These are phyloP conservation scores for Tachypleus tridentatus DNA, from an alignment of 1,140 invertebrate species.

Conservation along the genomic window DNA sequence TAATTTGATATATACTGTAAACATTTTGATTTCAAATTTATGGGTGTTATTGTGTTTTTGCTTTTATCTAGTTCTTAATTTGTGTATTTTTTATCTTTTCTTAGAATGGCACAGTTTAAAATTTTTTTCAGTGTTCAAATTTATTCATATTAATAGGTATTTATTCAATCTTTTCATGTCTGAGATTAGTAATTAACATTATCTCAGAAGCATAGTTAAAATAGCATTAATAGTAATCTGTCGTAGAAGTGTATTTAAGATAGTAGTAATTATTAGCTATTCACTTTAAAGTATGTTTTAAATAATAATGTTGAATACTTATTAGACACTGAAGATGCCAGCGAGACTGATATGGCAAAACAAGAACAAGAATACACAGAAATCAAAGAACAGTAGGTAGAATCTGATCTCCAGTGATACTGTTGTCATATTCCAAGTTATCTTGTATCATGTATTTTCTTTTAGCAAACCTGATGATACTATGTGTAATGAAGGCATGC, in stretches of 20 bases:
- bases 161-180: background rate
- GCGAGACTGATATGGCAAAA: constrained; percentile 66
- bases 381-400: constrained; percentile 78
- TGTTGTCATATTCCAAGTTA: no score
- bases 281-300: constrained; percentile 2
- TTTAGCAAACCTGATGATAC: no score
- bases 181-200: background rate
- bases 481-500: no score
- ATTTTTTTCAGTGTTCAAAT: no score
- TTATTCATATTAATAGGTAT: no score
- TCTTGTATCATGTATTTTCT: no score
- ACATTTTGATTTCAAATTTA: no score
- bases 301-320: constrained; percentile 6
- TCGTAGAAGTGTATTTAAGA: background rate
- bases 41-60: no score
- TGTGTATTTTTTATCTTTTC: no score
- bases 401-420: background rate
- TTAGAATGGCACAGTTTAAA: no score
- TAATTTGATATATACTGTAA: no score
- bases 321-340: constrained; percentile 61
- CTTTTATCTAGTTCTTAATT: no score
- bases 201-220: background rate
- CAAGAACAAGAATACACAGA: constrained; percentile 59
- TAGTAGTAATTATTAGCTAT: constrained; percentile 5
- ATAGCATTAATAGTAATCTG: background rate